Conservation (phyloP, 2,888 invertebrate genomes). For the Oeneis ivallda region DNA sequence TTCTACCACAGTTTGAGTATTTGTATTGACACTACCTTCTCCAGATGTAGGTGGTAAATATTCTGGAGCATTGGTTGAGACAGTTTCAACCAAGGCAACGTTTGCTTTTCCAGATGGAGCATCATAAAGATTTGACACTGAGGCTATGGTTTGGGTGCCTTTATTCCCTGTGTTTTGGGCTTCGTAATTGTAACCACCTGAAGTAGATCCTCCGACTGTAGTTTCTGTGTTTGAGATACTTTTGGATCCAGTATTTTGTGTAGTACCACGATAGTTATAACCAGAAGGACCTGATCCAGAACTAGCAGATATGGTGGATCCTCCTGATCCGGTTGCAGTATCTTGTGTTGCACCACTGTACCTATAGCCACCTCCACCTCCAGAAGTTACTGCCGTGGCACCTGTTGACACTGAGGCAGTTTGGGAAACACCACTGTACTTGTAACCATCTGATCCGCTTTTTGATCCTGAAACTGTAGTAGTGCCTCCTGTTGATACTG, state of each 20-base stretch:
- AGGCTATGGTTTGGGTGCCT: slow-evolving; percentile 32
- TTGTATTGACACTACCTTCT: slow-evolving; percentile 39
- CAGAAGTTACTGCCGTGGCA: slow-evolving; percentile 5
- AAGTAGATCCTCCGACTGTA: slow-evolving; percentile 34
- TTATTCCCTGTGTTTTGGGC: slow-evolving; percentile 37
- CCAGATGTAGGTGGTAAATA: slow-evolving; percentile 60
- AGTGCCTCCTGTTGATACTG: slow-evolving; percentile 3
- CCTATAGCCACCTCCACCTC: slow-evolving; percentile 22
- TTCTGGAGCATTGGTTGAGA: slow-evolving; percentile 64
- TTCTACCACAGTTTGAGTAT: slow-evolving; percentile 36
- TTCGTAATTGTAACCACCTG: slow-evolving; percentile 45
- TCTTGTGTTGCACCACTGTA: slow-evolving; percentile 19
- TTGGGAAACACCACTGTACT: slow-evolving; percentile 41
- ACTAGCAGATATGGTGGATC: slow-evolving; percentile 1
- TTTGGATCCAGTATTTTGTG: slow-evolving; percentile 10
- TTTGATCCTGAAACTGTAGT: background rate
- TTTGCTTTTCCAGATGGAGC: slow-evolving; percentile 25
- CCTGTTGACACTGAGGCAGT: background rate
- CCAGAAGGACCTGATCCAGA: slow-evolving; percentile 22
- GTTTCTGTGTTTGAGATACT: slow-evolving; percentile 29
- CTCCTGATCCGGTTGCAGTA: slow-evolving; percentile 5
- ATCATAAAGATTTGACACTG: slow-evolving; percentile 45
- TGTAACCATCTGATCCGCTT: slow-evolving; percentile 43
- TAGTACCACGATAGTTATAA: slow-evolving; percentile 26
- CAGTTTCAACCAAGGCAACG: slow-evolving; percentile 36